Conservation (phyloP, 2,888 invertebrate species). For the Hirtodrosophila confusa region DNA sequence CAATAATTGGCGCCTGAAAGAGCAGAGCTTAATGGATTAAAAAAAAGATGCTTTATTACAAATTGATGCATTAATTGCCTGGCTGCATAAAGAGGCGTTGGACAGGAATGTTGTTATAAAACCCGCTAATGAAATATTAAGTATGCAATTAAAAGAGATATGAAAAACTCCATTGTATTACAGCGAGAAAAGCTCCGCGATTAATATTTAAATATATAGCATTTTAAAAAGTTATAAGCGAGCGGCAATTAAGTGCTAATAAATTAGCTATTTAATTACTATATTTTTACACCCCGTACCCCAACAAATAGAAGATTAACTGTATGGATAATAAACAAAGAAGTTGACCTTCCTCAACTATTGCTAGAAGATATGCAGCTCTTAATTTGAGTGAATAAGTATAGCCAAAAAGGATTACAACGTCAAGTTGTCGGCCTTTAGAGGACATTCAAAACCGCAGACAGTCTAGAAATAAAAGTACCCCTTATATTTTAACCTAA, state of each 20-base stretch:
- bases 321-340: too few relatives aligned
- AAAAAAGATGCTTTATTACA: slow-evolving; percentile 29
- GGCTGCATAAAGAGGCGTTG: slow-evolving; percentile 1
- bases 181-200: too few relatives aligned
- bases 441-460: slow-evolving; percentile 2
- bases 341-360: too few relatives aligned
- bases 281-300: too few relatives aligned
- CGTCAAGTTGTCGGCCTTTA: too few relatives aligned
- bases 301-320: too few relatives aligned
- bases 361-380: too few relatives aligned
- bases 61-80: slow-evolving; percentile 42
- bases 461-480: slow-evolving; percentile 2
- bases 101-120: neutral
- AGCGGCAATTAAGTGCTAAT: too few relatives aligned
- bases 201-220: neutral
- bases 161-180: neutral
- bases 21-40: slow-evolving; percentile 24
- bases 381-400: too few relatives aligned
- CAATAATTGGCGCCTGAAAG: slow-evolving; percentile 25
- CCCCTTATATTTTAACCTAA: neutral
- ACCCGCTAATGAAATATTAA: slow-evolving; percentile 18
- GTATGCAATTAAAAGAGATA: slow-evolving; percentile 10
- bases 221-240: neutral
- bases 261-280: too few relatives aligned
- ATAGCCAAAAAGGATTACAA: too few relatives aligned